Evolutionary conservation across 30 jellyfish, hydroid and myxozoan species (phyloP).

Genomic region (Turritopsis rubra): DNA sequence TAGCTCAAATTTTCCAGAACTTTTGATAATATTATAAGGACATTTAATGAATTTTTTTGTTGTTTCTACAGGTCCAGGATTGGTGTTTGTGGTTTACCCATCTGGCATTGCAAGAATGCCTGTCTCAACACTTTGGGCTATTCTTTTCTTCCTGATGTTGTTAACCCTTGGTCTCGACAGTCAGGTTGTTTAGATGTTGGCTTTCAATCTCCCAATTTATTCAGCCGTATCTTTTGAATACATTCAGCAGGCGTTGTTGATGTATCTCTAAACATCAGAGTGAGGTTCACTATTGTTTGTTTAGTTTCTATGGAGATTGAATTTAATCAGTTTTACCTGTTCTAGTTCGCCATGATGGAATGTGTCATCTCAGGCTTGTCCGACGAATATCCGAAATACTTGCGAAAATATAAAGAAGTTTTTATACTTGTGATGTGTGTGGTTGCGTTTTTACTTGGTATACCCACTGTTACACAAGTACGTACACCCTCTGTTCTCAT

Average conservation of each 20-base stretch:
- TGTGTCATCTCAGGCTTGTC: constrained; percentile 61
- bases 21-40: too few relatives aligned
- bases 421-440: constrained; percentile 48
- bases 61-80: constrained; percentile 65
- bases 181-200: constrained; percentile 36
- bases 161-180: constrained; percentile 81
- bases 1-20: too few relatives aligned
- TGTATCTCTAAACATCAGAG: too few relatives aligned
- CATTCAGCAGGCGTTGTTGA: too few relatives aligned
- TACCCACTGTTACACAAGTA: constrained; percentile 62
- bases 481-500: too few relatives aligned
- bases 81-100: constrained; percentile 80
- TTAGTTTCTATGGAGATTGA: too few relatives aligned
- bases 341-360: constrained; percentile 77
- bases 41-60: too few relatives aligned
- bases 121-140: constrained; percentile 78
- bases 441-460: constrained; percentile 52
- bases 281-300: too few relatives aligned
- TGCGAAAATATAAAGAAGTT: constrained; percentile 62
- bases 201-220: too few relatives aligned
- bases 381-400: constrained; percentile 61
- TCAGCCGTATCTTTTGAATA: too few relatives aligned
- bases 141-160: constrained; percentile 74
- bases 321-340: background rate
- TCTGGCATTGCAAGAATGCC: constrained; percentile 91